A percentile compares a stretch with the other conserved stretches of the same genome.
phyloP scores from a whole-genome alignment of 1,140 invertebrate genomes.

The Pogonus chalceus region DNA sequence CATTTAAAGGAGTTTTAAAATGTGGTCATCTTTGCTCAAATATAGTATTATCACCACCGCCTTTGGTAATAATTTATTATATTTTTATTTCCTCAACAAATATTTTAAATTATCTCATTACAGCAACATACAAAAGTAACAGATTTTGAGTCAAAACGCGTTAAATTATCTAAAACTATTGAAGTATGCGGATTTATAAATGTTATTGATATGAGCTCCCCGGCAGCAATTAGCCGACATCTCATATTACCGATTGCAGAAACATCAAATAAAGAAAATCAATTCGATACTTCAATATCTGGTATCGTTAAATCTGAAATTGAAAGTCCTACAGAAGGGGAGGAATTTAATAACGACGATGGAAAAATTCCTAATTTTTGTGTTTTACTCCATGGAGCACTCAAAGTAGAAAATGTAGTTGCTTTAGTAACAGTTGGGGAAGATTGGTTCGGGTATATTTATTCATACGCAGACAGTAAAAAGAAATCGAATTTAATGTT shows the following conservation, averaged over 20 bases:
- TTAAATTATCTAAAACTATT: slow-evolving; percentile 54
- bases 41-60: slow-evolving; percentile 66
- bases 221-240: slow-evolving; percentile 84
- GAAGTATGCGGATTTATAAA: slow-evolving; percentile 75
- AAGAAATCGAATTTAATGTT: slow-evolving; percentile 94
- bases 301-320: slow-evolving; percentile 44
- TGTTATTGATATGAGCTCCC: slow-evolving; percentile 80
- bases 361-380: slow-evolving; percentile 82
- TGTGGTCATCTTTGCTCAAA: slow-evolving; percentile 68
- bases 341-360: slow-evolving; percentile 58
- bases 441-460: slow-evolving; percentile 90
- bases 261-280: slow-evolving; percentile 41
- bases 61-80: slow-evolving; percentile 41
- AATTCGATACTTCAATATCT: slow-evolving; percentile 43
- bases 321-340: slow-evolving; percentile 51
- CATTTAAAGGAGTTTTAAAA: slow-evolving; percentile 61
- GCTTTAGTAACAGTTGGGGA: slow-evolving; percentile 67
- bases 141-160: slow-evolving; percentile 51
- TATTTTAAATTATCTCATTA: slow-evolving; percentile 21
- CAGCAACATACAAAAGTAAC: slow-evolving; percentile 50
- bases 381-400: slow-evolving; percentile 85
- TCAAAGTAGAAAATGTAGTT: slow-evolving; percentile 84
- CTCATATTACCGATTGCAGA: slow-evolving; percentile 62
- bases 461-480: slow-evolving; percentile 88
- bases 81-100: not conserved